Evolutionary conservation across 2,797 vertebrate species (phyloP).

Genomic region (Hypotaenidia philippensis): DNA sequence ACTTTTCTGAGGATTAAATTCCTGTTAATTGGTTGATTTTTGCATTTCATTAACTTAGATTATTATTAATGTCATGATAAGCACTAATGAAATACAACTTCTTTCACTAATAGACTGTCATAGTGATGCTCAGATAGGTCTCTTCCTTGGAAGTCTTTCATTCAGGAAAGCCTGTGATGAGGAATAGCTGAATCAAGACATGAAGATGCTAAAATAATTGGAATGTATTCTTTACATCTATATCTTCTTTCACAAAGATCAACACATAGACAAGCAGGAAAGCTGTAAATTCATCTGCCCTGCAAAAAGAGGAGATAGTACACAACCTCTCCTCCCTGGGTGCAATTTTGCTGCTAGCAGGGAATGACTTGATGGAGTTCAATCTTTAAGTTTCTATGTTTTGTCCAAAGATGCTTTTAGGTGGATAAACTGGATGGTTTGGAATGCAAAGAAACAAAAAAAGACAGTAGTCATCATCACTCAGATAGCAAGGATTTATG

Average conservation of each 20-base stretch:
- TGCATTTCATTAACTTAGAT: conserved; percentile 66
- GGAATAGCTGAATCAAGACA: background rate
- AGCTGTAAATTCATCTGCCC: background rate
- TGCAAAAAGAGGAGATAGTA: rapidly evolving
- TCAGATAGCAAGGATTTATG: background rate
- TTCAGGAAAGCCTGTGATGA: background rate
- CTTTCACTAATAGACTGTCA: conserved; percentile 49
- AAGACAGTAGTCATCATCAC: background rate
- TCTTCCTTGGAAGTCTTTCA: conserved; percentile 3
- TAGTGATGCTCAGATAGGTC: conserved; percentile 8
- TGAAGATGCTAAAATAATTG: background rate
- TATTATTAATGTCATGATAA: conserved; percentile 63
- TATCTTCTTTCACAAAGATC: background rate
- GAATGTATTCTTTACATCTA: background rate
- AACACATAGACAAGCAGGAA: background rate
- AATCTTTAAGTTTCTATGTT: background rate
- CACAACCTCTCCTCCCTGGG: background rate
- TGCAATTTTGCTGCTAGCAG: background rate
- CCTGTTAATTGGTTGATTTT: conserved; percentile 66
- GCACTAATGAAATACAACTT: conserved; percentile 38
- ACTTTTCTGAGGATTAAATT: conserved; percentile 63
- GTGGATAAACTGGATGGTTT: background rate
- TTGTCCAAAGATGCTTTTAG: background rate
- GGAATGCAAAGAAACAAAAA: background rate
- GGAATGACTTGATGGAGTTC: background rate